Conservation (phyloP, 2,113 vertebrate species). For the Turdus rufiventris region DNA sequence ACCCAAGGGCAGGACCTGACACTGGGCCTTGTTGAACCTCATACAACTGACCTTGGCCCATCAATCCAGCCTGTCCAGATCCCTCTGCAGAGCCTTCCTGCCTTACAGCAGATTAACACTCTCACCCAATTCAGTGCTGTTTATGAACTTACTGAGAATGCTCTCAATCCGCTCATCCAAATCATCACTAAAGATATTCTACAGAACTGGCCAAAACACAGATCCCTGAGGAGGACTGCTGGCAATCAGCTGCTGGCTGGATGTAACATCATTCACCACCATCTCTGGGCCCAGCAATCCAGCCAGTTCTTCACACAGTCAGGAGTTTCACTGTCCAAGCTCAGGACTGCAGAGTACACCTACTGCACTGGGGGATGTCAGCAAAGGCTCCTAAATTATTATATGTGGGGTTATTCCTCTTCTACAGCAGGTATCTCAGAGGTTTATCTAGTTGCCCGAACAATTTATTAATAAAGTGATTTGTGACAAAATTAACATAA, state of each 20-base stretch:
- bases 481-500: not conserved
- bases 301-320: not conserved
- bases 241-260: not conserved
- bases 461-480: not conserved
- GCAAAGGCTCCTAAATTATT: not conserved
- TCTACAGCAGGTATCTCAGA: not conserved
- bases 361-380: not conserved
- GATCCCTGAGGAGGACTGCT: not conserved
- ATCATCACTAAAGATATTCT: not conserved
- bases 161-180: not conserved
- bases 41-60: rapidly evolving
- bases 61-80: not conserved
- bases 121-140: not conserved
- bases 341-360: not conserved
- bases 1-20: not conserved
- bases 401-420: not conserved
- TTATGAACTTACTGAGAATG: not conserved
- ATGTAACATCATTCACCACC: not conserved
- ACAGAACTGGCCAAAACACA: not conserved
- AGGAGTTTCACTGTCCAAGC: not conserved
- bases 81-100: not conserved
- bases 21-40: not conserved
- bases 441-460: not conserved
- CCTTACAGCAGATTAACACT: not conserved
- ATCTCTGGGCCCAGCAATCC: not conserved